Base-by-base conservation (phyloP, 2,888 invertebrate genomes). In the Thymelicus acteon region DNA sequence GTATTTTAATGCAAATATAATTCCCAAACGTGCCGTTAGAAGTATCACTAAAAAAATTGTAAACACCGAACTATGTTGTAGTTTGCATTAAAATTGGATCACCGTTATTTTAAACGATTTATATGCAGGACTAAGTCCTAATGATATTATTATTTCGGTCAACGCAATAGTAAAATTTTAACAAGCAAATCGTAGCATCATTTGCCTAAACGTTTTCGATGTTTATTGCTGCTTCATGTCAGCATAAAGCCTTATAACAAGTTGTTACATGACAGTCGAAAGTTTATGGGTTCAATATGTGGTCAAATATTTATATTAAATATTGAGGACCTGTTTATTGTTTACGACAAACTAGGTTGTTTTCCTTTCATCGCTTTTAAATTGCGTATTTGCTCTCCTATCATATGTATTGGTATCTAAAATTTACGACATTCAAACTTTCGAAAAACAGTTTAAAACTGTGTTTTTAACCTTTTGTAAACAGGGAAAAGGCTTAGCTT, bases 161-260 rank as follows among this genome's bases (percentile, higher is more conserved):
- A 64, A n/a, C 7, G 39, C 37, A 58, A 58, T 70, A 70, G 58
- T 64, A 70, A 70, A 61, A 70, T 63, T 64, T 58, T 19, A 37
- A 64, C 52, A 57, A 69, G 52, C 47, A 39, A 47, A 57, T 70
- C 69, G 63, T 62, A 62, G 39, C 19, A 24, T 57, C 58, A 24
- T 70, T 70, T 58, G 24, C 58, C 63, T 69, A 49, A 64, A 64
- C 52, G 40, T 64, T 49, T 48, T 10, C 48, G 58, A 64, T 67
- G 48, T 70, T 70, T 70, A 70, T 70, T 58, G 64, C 15, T 49
- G 31, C 24, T 64, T 49, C 49, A 58, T 64, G 63, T 64, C 69
- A 70, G 12, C 39, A 58, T 64, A 48, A 64, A 70, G 63, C 24
- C 40, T 70, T 49, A 40, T 37, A 47, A 62, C 67, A 19, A 47